Conservation (phyloP, 2,113 vertebrate genomes). For the Lophotis ruficrista region DNA sequence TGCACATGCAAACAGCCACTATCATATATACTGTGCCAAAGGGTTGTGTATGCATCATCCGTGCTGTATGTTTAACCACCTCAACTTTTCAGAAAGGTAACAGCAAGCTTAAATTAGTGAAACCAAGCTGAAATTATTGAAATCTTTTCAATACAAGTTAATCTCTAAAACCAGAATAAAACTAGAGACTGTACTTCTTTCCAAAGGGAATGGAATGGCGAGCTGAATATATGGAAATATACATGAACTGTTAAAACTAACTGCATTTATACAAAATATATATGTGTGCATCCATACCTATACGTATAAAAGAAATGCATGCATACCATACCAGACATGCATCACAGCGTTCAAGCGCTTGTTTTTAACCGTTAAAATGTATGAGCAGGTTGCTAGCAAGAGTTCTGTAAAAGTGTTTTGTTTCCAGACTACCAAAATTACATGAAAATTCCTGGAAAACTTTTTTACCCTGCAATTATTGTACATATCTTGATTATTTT, state of each 20-base stretch:
- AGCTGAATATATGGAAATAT: neutral
- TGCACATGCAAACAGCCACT: slow-evolving; percentile 67
- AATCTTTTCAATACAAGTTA: neutral
- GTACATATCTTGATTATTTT: neutral
- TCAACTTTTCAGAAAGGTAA: slow-evolving; percentile 42
- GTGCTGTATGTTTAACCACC: slow-evolving; percentile 35
- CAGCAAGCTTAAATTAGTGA: slow-evolving; percentile 51
- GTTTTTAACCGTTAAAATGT: neutral
- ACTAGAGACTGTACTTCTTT: neutral
- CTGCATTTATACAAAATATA: neutral
- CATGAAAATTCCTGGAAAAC: neutral
- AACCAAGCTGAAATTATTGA: slow-evolving; percentile 21
- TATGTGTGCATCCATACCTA: neutral
- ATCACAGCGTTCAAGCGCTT: neutral
- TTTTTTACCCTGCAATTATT: neutral
- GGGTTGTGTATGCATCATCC: slow-evolving; percentile 34
- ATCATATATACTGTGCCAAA: slow-evolving; percentile 34
- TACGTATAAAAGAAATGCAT: neutral
- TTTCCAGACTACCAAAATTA: neutral
- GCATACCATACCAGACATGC: neutral
- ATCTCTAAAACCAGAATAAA: neutral
- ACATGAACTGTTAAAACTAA: neutral
- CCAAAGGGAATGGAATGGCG: neutral
- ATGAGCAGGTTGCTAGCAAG: neutral
- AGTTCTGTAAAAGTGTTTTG: neutral